phyloP scores from a whole-genome alignment of 1,140 invertebrate genomes.

The Pectinophora gossypiella region DNA sequence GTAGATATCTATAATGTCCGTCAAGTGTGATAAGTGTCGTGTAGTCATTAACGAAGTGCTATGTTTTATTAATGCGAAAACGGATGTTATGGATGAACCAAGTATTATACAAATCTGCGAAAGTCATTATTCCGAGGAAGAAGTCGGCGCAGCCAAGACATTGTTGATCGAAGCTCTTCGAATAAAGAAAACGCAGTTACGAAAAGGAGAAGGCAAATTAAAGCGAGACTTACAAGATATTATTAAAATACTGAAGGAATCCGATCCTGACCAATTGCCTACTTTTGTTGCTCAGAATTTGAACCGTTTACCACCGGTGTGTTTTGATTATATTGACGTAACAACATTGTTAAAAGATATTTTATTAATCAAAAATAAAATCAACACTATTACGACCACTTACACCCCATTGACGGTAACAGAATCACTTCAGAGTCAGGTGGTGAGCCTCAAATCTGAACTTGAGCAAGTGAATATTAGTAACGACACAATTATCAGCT shows the following conservation, averaged over 20 bases:
- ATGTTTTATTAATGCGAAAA: not conserved
- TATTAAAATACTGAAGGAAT: not conserved
- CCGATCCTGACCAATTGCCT: not conserved
- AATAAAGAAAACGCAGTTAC: not conserved
- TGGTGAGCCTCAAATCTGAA: not conserved
- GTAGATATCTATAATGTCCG: no score
- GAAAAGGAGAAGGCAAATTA: not conserved
- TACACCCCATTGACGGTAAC: not conserved
- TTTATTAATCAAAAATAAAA: not conserved
- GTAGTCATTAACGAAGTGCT: not conserved
- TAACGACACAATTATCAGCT: not conserved
- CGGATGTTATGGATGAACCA: constrained; percentile 3
- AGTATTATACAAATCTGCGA: not conserved
- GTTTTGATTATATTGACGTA: constrained; percentile 7
- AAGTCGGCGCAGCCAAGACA: not conserved
- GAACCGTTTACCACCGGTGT: not conserved
- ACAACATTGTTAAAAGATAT: constrained; percentile 8
- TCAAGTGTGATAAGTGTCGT: not conserved
- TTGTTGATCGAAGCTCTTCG: not conserved
- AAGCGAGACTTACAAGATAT: not conserved
- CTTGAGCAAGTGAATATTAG: not conserved
- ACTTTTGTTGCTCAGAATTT: not conserved
- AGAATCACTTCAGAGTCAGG: not conserved
- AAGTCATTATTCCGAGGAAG: not conserved
- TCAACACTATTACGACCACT: not conserved